A percentile compares a stretch with the other conserved stretches of the same genome.
Conservation (phyloP, 2,888 invertebrate species). For the Mythimna ferrago region DNA sequence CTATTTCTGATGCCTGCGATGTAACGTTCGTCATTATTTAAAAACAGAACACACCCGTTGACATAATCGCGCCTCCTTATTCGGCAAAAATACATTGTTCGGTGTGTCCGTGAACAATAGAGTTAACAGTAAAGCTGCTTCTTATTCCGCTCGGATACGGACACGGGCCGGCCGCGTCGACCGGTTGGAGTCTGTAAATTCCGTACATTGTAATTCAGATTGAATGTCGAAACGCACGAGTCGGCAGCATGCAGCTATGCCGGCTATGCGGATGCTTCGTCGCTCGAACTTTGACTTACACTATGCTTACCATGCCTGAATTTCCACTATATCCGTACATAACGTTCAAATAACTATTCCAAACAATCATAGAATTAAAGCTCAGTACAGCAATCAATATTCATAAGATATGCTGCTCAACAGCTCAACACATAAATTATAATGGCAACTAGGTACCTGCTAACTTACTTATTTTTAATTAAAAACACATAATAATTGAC, state of each 20-base stretch:
- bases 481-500: constrained; percentile 62
- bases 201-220: constrained; percentile 89
- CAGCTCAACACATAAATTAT: constrained; percentile 33
- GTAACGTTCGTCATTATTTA: constrained; percentile 82
- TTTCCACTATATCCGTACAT: background rate
- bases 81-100: constrained; percentile 89
- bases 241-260: constrained; percentile 87
- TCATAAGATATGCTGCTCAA: background rate
- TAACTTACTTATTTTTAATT: constrained; percentile 45
- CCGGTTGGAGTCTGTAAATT: constrained; percentile 83
- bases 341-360: background rate
- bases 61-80: constrained; percentile 89
- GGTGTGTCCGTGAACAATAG: constrained; percentile 87
- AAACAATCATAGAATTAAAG: constrained; percentile 3
- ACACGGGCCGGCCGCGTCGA: constrained; percentile 70
- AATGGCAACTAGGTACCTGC: constrained; percentile 8
- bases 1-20: constrained; percentile 76
- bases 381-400: background rate
- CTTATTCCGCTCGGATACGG: constrained; percentile 89
- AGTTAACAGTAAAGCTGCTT: constrained; percentile 88
- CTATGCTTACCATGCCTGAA: constrained; percentile 1
- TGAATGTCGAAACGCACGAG: constrained; percentile 87
- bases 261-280: constrained; percentile 82
- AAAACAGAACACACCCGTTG: constrained; percentile 88
- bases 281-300: constrained; percentile 61